A percentile compares a stretch with the other conserved stretches of the same genome.
Evolutionary conservation across 1,140 invertebrate species (phyloP).

Genomic region (Dreissena polymorpha): DNA sequence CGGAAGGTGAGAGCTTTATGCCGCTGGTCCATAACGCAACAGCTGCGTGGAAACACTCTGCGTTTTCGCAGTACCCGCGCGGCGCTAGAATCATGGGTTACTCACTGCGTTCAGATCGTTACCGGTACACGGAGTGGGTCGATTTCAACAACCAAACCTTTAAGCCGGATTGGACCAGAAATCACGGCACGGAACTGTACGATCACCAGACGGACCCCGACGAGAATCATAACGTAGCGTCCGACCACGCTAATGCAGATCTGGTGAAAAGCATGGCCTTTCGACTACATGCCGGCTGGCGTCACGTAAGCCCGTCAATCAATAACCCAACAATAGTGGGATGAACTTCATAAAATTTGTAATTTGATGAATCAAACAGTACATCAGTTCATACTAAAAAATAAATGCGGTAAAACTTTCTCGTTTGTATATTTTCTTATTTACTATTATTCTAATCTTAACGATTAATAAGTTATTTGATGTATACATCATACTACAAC

Average conservation of each 20-base stretch:
- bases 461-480: too few species aligned
- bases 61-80: constrained; percentile 91
- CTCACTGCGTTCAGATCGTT: constrained; percentile 85
- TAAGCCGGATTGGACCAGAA: constrained; percentile 83
- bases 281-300: too few species aligned
- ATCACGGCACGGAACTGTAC: constrained; percentile 82
- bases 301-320: too few species aligned
- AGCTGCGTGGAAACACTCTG: constrained; percentile 74
- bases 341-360: too few species aligned
- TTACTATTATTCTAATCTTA: too few species aligned
- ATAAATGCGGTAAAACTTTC: too few species aligned
- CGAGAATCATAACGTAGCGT: constrained; percentile 86
- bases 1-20: constrained; percentile 87
- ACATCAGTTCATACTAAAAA: too few species aligned
- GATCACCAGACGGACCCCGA: constrained; percentile 83
- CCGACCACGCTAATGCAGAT: constrained; percentile 46
- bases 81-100: constrained; percentile 91
- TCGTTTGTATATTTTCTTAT: too few species aligned
- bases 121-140: constrained; percentile 90
- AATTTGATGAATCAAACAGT: too few species aligned
- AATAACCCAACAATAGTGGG: too few species aligned
- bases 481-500: too few species aligned
- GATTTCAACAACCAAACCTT: constrained; percentile 52
- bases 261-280: too few species aligned
- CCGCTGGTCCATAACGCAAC: constrained; percentile 67